Percentiles rank a stretch among this genome's conserved stretches.
These are phyloP conservation scores for Carpatolechia fugitivella DNA, from an alignment of 2,888 invertebrate genomes.

Conservation along the genomic window DNA sequence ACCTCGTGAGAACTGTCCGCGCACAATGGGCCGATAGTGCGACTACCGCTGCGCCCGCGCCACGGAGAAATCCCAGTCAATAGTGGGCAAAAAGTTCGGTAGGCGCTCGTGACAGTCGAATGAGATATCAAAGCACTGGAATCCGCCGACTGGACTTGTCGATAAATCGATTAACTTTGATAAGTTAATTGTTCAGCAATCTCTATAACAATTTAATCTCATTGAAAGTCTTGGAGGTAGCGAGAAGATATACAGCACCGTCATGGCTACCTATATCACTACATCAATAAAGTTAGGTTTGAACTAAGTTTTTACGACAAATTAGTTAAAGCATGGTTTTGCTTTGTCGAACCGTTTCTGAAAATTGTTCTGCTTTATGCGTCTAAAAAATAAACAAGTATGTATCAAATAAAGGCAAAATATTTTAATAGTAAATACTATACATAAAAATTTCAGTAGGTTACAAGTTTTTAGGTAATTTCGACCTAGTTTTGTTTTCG, in stretches of 20 bases:
- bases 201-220: constrained; percentile 2
- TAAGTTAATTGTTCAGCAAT: constrained; percentile 42
- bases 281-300: not conserved
- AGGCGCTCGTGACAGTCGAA: constrained; percentile 50
- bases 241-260: not conserved
- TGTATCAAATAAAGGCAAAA: not conserved
- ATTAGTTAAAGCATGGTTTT: too few relatives aligned
- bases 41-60: constrained; percentile 37
- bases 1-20: constrained; percentile 58
- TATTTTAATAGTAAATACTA: too few relatives aligned
- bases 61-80: constrained; percentile 43
- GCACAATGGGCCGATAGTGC: constrained; percentile 56
- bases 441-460: too few relatives aligned
- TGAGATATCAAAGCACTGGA: constrained; percentile 48
- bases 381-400: not conserved
- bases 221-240: not conserved
- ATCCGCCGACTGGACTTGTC: constrained; percentile 38
- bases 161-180: constrained; percentile 37
- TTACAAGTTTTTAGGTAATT: too few relatives aligned
- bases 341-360: too few relatives aligned
- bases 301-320: too few relatives aligned
- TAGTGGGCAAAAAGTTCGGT: constrained; percentile 44
- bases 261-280: not conserved
- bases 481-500: too few relatives aligned
- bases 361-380: too few relatives aligned